Base-by-base conservation (phyloP, 2,113 vertebrate genomes). In the Malurus elegans region DNA sequence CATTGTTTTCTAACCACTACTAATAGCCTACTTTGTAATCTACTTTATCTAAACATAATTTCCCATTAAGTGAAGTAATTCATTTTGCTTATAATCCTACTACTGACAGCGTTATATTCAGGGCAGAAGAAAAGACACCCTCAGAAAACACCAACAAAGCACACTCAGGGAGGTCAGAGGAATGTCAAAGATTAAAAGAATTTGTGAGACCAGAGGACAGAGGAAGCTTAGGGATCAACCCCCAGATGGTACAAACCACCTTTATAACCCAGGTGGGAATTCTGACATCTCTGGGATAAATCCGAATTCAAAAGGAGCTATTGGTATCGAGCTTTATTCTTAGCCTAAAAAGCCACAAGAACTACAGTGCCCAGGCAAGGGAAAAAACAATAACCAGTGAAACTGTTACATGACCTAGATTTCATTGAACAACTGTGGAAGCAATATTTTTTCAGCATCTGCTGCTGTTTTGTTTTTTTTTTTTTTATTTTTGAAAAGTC, bases 11-110 rank as follows among this genome's bases (percentile, higher is more conserved):
- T 90, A 95, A 97, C 88, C 60, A 83, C 94, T 88, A 79, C 96
- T 93, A 93, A 96, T 88, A 95, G 84, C 79, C 91, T 83, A 79
- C 85, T 95, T 90, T 86, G 93, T 92, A 94, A 94, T 95, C 85
- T 94, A 76, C 90, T 96, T 92, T 83, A 95, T 96, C 95, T 95
- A 90, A 95, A 93, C 79, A 80, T 94, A 44, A 95, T 93, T 95
- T 94, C 88, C 88, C 90, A 90, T 95, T 92, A 94, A 92, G 95
- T 31, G n/a, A 90, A 90, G 92, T 90, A 91, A 94, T 94, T 94
- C 2, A 93, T 96, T 95, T 97, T 92, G 67, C 82, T 86, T 90
- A 66, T 76, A 94, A 90, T 86, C 75, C 79, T 92, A 29, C 79
- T 92, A 69, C 82, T 90, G 88, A 96, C n/a, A 12, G 90, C 13